These are phyloP conservation scores for Ceratitis capitata DNA, from an alignment of 1,140 invertebrate genomes.

Conservation along the genomic window DNA sequence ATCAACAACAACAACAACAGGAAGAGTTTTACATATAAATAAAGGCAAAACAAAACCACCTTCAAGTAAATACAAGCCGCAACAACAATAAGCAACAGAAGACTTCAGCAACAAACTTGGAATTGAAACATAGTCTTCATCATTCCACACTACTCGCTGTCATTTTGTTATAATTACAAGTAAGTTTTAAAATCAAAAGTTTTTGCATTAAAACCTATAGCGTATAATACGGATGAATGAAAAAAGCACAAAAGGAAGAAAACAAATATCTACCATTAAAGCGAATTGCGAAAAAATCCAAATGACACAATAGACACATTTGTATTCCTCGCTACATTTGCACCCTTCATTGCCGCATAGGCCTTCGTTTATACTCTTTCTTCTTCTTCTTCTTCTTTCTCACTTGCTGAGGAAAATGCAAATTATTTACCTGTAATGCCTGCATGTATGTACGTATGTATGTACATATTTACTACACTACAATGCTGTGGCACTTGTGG, in stretches of 20 bases:
- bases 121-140: neutral
- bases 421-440: neutral
- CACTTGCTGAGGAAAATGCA: neutral
- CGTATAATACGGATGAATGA: neutral
- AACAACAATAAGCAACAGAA: neutral
- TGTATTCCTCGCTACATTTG: neutral
- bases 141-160: neutral
- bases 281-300: neutral
- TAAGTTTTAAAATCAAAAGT: conserved; percentile 11
- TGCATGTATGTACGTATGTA: too few relatives aligned
- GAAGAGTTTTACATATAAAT: conserved; percentile 1
- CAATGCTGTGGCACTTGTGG: neutral
- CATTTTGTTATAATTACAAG: neutral
- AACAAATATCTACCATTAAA: neutral
- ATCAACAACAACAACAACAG: conserved; percentile 3
- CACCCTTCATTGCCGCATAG: neutral
- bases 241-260: neutral
- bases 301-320: conserved; percentile 22
- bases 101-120: conserved; percentile 28
- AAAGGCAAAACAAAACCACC: neutral
- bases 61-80: too few relatives aligned
- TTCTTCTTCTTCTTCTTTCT: too few relatives aligned
- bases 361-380: too few relatives aligned
- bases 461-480: neutral
- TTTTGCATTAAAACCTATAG: neutral